Base-by-base conservation (phyloP, 2,797 vertebrate genomes). In the Rhodeus uyekii region DNA sequence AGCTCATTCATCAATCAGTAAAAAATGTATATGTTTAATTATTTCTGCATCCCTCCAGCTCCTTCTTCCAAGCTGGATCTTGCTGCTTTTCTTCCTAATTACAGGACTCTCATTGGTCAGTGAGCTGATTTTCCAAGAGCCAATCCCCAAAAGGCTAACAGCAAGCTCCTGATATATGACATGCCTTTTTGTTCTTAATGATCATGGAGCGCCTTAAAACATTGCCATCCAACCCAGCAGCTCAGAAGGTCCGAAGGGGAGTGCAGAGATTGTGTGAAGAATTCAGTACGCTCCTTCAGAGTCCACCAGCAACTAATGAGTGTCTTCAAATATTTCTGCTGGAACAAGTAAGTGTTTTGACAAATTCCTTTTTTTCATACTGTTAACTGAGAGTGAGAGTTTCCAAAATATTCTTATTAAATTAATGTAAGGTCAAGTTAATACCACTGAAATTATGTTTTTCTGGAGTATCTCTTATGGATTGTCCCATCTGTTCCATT, bases 171-270 rank as follows among this genome's bases (percentile, higher is more conserved):
- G 86, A 81, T 74, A 36, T 83, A 86, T 71, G 88, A 90, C 91
- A 89, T 90, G 89, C 89, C 83, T 90, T 91, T 93, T 91, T 92
- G 87, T 78, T 91, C 93, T 94, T 94, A 94, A 95, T 93, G 91
- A 93, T 92, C 90, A 85, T 86, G 80, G 82, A 86, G 88, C 88
- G 87, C 89, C 90, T 94, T 95, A 93, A 95, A 95, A 93, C 93
- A 90, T 90, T 89, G 77, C 81, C 73, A 83, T 82, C 82, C 65
- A 48, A 36, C 74, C 80, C 60, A 12, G 19, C 73, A 81, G 85
- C 85, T 84, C 87, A 92, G 69, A 87, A 87, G 89, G 85, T 87
- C 85, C 87, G 91, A 76, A 89, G 89, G 89, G 87, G 69, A 90
- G 87, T 86, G 87, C 82, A 90, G 85, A 90, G 87, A 82, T 73